Conservation (phyloP, 2,888 invertebrate species). For the Stenotaenia linearis region DNA sequence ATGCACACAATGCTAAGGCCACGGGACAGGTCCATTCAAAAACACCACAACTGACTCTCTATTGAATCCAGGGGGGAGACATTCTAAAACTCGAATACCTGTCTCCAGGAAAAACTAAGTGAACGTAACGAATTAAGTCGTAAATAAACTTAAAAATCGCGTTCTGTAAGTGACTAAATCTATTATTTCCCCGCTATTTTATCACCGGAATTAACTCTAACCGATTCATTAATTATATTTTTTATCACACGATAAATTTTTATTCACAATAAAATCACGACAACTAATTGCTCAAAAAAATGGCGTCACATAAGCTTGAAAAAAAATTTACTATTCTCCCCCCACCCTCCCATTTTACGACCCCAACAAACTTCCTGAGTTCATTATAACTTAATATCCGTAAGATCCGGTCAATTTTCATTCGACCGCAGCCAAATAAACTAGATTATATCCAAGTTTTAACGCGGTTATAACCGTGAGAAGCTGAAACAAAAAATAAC, state of each 20-base stretch:
- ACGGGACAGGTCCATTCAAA: conserved; percentile 13
- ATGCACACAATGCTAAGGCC: conserved; percentile 8
- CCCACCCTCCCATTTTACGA: no score
- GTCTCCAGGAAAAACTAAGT: background rate
- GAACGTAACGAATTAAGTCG: background rate
- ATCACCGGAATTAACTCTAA: no score
- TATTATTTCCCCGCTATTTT: no score
- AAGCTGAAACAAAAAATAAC: background rate
- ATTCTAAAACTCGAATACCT: background rate
- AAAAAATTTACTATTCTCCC: no score
- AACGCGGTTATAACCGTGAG: no score
- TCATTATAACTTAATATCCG: background rate
- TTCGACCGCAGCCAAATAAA: background rate
- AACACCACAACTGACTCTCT: background rate
- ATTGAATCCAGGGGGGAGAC: background rate
- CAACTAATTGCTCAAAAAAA: no score
- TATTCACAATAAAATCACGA: no score
- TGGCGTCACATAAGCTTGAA: no score
- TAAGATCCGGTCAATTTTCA: background rate
- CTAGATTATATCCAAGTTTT: background rate
- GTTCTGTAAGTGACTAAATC: background rate
- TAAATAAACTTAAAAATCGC: background rate
- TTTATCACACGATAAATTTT: no score
- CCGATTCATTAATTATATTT: no score
- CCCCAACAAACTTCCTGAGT: background rate